Evolutionary conservation across 2,113 vertebrate genomes (phyloP), one percentile per base, ranked within the genome.

Genomic region (Pygathrix nemaeus): DNA sequence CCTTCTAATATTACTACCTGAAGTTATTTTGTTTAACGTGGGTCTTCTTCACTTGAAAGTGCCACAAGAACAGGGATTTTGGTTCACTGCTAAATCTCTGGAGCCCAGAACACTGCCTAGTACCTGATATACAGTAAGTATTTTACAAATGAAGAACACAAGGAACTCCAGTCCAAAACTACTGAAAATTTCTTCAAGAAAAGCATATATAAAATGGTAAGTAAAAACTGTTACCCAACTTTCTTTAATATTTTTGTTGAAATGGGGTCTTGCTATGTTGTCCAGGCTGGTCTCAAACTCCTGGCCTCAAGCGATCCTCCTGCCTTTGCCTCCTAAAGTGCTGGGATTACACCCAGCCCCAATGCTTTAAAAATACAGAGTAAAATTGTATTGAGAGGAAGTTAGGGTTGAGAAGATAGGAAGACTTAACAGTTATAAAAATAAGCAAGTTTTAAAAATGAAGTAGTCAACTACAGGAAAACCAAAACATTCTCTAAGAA

Each of bases 381-480:
- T 48, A 83, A 97, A 90, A 94, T 3, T 89, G 35, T 86, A 75
- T 3, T 52, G 16, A 92, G 79, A 96, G 10, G n/a, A 66, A 94
- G 73, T 55, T 43, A 89, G 10, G n/a, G 10, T 83, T 38, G 11
- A 85, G 40, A 18, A 30, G 55, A 79, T 1, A 25, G 45, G 50
- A 94, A 96, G 50, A 81, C n/a, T 20, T n/a, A 82, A 21, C 76
- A 45, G 27, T 43, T 87, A 76, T 64, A 27, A 90, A 94, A 90
- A 80, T 43, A 68, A 88, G 52, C 27, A 43, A 16, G 2, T 57
- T 73, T 68, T 68, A 9, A 10, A 20, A 97, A 83, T 61, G 23
- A 95, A 89, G 9, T 12, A 35, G 13, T n/a, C 40, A 43, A 64
- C 55, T 93, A 80, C 3, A 73, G 43, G 30, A 89, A 95, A 95